These are phyloP conservation scores for Zygothrica quintamaculata DNA, from an alignment of 2,888 invertebrate species.

Conservation along the genomic window DNA sequence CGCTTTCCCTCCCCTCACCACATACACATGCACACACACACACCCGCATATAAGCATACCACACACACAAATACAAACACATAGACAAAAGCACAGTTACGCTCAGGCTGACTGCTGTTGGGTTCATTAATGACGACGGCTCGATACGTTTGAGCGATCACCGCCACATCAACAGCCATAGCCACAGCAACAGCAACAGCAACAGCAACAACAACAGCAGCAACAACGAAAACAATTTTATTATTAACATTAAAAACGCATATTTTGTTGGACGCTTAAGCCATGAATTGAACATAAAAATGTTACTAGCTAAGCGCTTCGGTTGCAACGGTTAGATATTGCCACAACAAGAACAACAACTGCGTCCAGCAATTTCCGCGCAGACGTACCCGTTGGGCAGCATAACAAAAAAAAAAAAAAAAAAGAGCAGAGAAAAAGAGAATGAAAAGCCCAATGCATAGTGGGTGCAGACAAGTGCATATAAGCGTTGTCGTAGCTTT, in stretches of 20 bases:
- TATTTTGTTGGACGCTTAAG: constrained; percentile 55
- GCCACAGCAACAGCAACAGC: constrained; percentile 43
- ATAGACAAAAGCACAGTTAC: constrained; percentile 73
- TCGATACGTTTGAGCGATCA: constrained; percentile 78
- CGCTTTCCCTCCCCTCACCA: constrained; percentile 25
- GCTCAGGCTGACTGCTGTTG: constrained; percentile 54
- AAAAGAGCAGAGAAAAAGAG: constrained; percentile 11
- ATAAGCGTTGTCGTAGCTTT: constrained; percentile 26
- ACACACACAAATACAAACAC: constrained; percentile 12
- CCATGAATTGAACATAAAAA: constrained; percentile 51
- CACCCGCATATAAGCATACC: constrained; percentile 7
- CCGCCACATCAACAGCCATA: constrained; percentile 18
- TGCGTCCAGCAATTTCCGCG: constrained; percentile 55
- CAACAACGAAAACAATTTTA: constrained; percentile 48
- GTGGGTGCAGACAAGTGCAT: constrained; percentile 33
- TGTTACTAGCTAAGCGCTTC: too few relatives aligned
- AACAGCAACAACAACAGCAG: constrained; percentile 44
- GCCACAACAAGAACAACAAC: constrained; percentile 21
- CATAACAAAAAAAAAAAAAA: constrained; percentile 4
- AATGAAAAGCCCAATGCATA: not conserved
- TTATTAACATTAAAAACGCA: constrained; percentile 75
- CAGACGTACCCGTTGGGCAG: constrained; percentile 26
- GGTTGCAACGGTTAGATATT: constrained; percentile 44
- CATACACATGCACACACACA: not conserved
- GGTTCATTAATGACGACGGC: constrained; percentile 76